These are phyloP conservation scores for Montipora efflorescens DNA, from an alignment of 64 coral and sea anemone species.

Conservation along the genomic window DNA sequence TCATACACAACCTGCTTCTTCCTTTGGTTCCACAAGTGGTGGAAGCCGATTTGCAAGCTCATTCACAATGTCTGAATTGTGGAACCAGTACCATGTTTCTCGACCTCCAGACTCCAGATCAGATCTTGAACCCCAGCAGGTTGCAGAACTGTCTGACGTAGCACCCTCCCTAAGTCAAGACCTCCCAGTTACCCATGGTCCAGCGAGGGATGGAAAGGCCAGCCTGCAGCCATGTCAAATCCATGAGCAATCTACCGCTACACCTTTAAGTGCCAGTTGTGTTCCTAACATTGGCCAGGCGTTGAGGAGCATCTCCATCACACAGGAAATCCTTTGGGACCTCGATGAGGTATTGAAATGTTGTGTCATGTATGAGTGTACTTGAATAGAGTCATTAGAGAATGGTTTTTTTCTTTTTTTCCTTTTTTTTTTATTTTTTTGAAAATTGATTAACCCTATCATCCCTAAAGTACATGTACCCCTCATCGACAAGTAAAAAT, in stretches of 20 bases:
- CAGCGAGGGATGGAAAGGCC: background rate
- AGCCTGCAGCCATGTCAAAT: background rate
- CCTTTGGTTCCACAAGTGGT: background rate
- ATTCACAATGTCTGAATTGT: background rate
- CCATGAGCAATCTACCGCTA: background rate
- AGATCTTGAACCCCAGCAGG: background rate
- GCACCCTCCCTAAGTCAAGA: background rate
- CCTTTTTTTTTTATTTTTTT: no score
- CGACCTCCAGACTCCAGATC: background rate
- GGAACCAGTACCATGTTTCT: constrained; percentile 28
- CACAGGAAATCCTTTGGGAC: constrained; percentile 11
- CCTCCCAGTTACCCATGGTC: background rate
- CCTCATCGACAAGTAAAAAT: no score
- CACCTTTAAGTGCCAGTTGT: background rate
- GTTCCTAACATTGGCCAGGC: background rate
- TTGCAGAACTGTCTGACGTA: no score
- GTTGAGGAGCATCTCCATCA: background rate
- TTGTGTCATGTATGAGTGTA: no score
- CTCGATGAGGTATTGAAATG: background rate
- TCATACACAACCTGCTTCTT: background rate
- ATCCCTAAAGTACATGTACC: no score
- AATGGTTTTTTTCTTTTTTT: no score
- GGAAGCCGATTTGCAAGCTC: background rate
- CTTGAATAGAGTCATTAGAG: no score
- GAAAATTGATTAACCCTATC: no score